Conservation (phyloP, 2,888 invertebrate species). For the Stenoptilia bipunctidactyla region DNA sequence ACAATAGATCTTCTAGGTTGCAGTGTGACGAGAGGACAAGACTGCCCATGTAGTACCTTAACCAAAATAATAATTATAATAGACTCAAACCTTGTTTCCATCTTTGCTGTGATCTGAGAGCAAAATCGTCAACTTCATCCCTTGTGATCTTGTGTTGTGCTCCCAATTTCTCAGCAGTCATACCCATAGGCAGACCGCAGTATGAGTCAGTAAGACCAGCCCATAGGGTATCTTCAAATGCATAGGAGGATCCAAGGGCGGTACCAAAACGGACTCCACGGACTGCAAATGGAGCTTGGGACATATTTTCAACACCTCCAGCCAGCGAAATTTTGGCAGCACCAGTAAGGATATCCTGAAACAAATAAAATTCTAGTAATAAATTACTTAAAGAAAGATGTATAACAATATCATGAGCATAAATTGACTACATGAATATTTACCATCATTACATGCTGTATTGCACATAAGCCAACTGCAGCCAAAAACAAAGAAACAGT, state of each 20-base stretch:
- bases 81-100: slow-evolving; percentile 84
- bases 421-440: too few relatives aligned
- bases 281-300: slow-evolving; percentile 88
- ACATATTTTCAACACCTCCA: slow-evolving; percentile 97
- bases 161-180: slow-evolving; percentile 95
- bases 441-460: too few relatives aligned
- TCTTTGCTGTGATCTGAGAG: slow-evolving; percentile 84
- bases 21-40: too few relatives aligned
- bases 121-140: slow-evolving; percentile 88
- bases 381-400: too few relatives aligned
- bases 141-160: slow-evolving; percentile 82
- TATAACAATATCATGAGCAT: too few relatives aligned
- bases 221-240: slow-evolving; percentile 93
- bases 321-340: slow-evolving; percentile 88
- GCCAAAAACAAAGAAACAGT: too few relatives aligned
- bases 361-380: not conserved
- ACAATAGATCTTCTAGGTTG: too few relatives aligned
- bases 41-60: too few relatives aligned
- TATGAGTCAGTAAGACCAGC: slow-evolving; percentile 85
- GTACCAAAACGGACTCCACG: slow-evolving; percentile 91
- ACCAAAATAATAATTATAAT: too few relatives aligned
- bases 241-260: slow-evolving; percentile 79
- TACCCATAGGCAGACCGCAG: slow-evolving; percentile 94
- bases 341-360: slow-evolving; percentile 86
- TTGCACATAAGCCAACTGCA: too few relatives aligned